These are phyloP conservation scores for Orius insidiosus DNA, from an alignment of 1,140 invertebrate genomes.

Conservation along the genomic window DNA sequence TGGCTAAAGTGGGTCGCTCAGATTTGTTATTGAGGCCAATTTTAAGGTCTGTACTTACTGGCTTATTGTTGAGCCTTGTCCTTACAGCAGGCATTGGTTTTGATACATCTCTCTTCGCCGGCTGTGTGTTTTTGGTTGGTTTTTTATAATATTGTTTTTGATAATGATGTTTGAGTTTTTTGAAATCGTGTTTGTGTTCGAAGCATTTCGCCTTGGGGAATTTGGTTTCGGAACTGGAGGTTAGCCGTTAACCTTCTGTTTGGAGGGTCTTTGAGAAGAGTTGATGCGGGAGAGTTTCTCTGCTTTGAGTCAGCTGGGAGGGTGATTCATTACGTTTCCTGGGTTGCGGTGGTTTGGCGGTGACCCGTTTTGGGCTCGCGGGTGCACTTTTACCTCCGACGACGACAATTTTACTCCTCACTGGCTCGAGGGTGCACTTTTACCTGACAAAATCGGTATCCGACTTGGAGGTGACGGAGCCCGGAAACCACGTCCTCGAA, in stretches of 20 bases:
- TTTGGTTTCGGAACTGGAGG: conserved; percentile 11
- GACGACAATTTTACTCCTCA: conserved; percentile 8
- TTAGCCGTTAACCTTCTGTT: conserved; percentile 7
- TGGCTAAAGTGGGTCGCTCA: no score
- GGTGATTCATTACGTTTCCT: background rate
- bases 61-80: conserved; percentile 4
- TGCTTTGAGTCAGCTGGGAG: background rate
- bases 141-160: conserved; percentile 4
- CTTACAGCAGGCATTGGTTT: conserved; percentile 8
- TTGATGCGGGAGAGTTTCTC: conserved; percentile 7
- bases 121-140: conserved; percentile 8
- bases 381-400: conserved; percentile 10
- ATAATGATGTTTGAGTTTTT: background rate
- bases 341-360: conserved; percentile 1
- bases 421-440: conserved; percentile 3
- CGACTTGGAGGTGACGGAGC: conserved; percentile 25
- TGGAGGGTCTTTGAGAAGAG: conserved; percentile 1
- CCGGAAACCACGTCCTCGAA: conserved; percentile 36
- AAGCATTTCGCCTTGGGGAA: background rate
- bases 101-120: conserved; percentile 1
- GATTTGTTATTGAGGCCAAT: background rate
- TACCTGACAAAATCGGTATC: conserved; percentile 11
- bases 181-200: conserved; percentile 1
- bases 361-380: conserved; percentile 8
- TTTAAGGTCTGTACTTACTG: conserved; percentile 8